Evolutionary conservation across 1,140 invertebrate species (phyloP).

Genomic region (Drosophila mauritiana): DNA sequence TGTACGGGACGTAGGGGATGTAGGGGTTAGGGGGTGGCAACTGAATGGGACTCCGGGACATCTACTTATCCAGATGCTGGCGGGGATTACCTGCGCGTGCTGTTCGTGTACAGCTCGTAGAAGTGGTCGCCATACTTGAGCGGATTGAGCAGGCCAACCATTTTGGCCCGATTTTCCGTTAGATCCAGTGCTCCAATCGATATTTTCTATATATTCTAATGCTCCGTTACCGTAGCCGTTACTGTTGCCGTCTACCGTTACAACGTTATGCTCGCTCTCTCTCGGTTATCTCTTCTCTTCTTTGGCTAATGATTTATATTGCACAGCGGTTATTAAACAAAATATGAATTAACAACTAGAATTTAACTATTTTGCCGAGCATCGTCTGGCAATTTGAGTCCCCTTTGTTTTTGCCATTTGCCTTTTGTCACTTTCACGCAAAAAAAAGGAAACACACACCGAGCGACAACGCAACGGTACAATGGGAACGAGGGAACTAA

Average conservation of each 20-base stretch:
- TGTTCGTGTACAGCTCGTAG: constrained; percentile 83
- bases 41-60: neutral
- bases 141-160: constrained; percentile 83
- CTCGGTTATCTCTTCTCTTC: neutral
- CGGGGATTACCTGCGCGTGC: constrained; percentile 76
- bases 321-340: constrained; percentile 56
- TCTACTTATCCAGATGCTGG: constrained; percentile 15
- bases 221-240: neutral
- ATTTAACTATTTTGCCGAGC: constrained; percentile 65
- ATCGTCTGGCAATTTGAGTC: constrained; percentile 21
- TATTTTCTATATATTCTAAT: constrained; percentile 53
- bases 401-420: constrained; percentile 33
- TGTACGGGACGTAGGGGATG: constrained; percentile 9
- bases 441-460: constrained; percentile 19
- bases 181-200: constrained; percentile 58
- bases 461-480: constrained; percentile 36
- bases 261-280: neutral
- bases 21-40: neutral
- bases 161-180: constrained; percentile 31
- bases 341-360: constrained; percentile 60
- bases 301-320: constrained; percentile 56
- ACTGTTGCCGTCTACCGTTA: neutral
- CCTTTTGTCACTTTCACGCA: constrained; percentile 32
- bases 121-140: constrained; percentile 84
- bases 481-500: constrained; percentile 32